Evolutionary conservation across 2,113 vertebrate genomes (phyloP).

Genomic region (Ranitomeya imitator): DNA sequence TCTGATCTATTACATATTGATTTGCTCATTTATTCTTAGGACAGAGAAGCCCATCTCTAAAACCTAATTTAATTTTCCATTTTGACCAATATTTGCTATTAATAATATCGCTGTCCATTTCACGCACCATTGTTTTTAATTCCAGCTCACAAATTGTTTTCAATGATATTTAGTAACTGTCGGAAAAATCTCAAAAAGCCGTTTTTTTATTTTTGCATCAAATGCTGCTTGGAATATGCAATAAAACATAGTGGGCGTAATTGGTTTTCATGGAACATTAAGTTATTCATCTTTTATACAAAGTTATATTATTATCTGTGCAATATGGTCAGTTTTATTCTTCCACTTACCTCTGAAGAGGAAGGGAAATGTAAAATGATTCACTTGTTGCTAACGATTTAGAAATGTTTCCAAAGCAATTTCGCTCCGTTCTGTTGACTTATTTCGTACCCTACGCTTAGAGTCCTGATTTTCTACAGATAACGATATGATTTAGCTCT

Average conservation of each 20-base stretch:
- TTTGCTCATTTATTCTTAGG: too few relatives aligned
- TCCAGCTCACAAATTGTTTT: not conserved
- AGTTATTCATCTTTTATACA: conserved; percentile 12
- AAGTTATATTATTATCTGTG: not conserved
- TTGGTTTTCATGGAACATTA: conserved; percentile 40
- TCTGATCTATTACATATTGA: too few relatives aligned
- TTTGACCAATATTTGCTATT: not conserved
- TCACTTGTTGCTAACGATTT: conserved; percentile 2
- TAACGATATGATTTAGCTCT: not conserved
- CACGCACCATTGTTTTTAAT: not conserved
- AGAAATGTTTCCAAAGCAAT: conserved; percentile 7
- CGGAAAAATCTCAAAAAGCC: not conserved
- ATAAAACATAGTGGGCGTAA: conserved; percentile 24
- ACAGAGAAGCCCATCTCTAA: too few relatives aligned
- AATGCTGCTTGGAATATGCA: not conserved
- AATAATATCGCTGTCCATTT: not conserved
- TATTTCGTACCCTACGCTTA: not conserved
- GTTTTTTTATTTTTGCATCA: not conserved
- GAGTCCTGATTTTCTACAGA: not conserved
- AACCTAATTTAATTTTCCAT: too few relatives aligned
- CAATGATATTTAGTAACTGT: not conserved
- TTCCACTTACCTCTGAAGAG: not conserved
- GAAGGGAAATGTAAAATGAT: conserved; percentile 9
- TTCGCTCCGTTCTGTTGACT: not conserved
- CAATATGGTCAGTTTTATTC: conserved; percentile 23